These are phyloP conservation scores for Corydoras sp. DNA, from an alignment of 2,113 vertebrate genomes.

Conservation along the genomic window DNA sequence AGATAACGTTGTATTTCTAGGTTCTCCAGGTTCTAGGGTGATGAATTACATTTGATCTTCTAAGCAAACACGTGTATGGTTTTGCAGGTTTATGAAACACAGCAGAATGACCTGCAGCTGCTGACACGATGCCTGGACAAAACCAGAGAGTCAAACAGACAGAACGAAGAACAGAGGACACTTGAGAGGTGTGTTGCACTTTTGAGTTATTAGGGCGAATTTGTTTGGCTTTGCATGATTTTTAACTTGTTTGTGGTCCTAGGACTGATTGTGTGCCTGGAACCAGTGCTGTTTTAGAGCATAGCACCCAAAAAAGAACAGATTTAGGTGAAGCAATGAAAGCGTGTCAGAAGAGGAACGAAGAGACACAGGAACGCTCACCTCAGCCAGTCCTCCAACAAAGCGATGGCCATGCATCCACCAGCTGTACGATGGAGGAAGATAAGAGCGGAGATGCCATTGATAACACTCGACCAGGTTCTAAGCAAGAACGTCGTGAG, in stretches of 20 bases:
- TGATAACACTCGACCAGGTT: background rate
- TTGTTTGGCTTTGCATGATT: background rate
- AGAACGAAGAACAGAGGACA: slow-evolving; percentile 42
- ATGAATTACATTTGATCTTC: too few species aligned
- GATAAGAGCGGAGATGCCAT: background rate
- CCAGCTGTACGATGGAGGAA: background rate
- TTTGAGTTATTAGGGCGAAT: background rate
- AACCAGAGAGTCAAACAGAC: slow-evolving; percentile 59
- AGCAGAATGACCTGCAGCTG: slow-evolving; percentile 77
- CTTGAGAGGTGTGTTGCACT: slow-evolving; percentile 60
- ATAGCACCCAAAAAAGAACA: slow-evolving; percentile 6
- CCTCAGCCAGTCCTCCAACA: background rate
- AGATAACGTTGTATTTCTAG: too few species aligned
- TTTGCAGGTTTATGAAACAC: slow-evolving; percentile 77
- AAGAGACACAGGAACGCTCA: background rate
- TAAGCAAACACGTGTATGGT: slow-evolving; percentile 7
- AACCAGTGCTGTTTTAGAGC: slow-evolving; percentile 7
- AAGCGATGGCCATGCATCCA: background rate
- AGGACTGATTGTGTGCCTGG: slow-evolving; percentile 18
- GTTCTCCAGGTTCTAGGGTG: too few species aligned
- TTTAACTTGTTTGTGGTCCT: slow-evolving; percentile 23
- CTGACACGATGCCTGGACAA: slow-evolving; percentile 73
- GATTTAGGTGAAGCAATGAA: slow-evolving; percentile 12
- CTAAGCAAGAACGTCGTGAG: background rate
- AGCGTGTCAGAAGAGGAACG: slow-evolving; percentile 3